phyloP scores from a whole-genome alignment of 2,797 vertebrate species.

The Synanceia verrucosa region DNA sequence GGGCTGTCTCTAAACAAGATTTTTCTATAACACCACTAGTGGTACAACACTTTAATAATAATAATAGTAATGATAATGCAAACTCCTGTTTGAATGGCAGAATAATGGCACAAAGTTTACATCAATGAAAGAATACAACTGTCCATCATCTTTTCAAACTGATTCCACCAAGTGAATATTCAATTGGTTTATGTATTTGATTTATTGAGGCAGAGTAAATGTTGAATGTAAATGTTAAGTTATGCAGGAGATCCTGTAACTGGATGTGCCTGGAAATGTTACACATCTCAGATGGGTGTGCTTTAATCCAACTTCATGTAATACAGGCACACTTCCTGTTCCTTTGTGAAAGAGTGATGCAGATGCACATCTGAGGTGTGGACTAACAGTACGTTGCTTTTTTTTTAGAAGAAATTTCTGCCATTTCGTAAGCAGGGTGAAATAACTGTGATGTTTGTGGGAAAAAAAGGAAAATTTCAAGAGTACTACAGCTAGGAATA shows the following conservation, averaged over 20 bases:
- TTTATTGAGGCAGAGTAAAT: slow-evolving; percentile 38
- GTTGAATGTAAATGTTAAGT: slow-evolving; percentile 58
- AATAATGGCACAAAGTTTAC: not conserved
- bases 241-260: slow-evolving; percentile 31
- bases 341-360: not conserved
- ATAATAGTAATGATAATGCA: too few species aligned
- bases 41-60: not conserved
- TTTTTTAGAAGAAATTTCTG: slow-evolving; percentile 16
- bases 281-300: slow-evolving; percentile 14
- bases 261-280: slow-evolving; percentile 29
- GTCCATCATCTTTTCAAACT: not conserved
- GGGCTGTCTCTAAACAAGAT: not conserved
- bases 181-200: not conserved
- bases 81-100: not conserved
- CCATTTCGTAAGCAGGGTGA: slow-evolving; percentile 20
- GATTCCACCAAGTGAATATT: slow-evolving; percentile 23
- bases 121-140: not conserved
- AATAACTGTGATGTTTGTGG: slow-evolving; percentile 17
- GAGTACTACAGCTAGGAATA: slow-evolving; percentile 13
- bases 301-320: slow-evolving; percentile 36
- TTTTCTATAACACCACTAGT: not conserved
- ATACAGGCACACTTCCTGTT: not conserved
- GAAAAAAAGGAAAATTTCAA: slow-evolving; percentile 31
- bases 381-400: not conserved
- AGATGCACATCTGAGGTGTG: not conserved